Base-by-base conservation (phyloP, 2,113 vertebrate genomes). In the Galemys pyrenaicus region DNA sequence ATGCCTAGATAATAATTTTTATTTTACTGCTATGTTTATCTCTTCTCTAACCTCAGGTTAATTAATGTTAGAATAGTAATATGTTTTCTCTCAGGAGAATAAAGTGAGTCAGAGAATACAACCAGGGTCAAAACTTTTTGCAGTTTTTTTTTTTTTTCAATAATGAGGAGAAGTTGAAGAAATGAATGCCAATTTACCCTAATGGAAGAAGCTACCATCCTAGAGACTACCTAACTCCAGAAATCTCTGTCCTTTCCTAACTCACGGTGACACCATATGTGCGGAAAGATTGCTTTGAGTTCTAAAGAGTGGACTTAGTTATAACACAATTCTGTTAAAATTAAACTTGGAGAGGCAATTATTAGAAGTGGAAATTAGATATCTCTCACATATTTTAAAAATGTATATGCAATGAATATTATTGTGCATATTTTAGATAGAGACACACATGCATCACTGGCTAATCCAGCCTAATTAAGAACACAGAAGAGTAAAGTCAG, bases 1-100 rank as follows among this genome's bases (percentile, higher is more conserved):
- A 94, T 80, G 67, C 15, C 44, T 28, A 70, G 39, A 17, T 74
- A 39, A 85, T 17, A 39, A 35, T 13, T 80, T 92, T 74, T 87
- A 85, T 80, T 92, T 74, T 83, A 85, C 56, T 28, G 26, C 11
- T 44, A 1, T 62, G 17, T 85, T 24, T 84, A 54, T 37, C 13
- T 73, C 58, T 37, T 67, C 17, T 68, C 19, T 56, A 30, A 77
- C 60, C 15, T 30, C 8, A 75, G 51, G 39, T 3, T 22, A 39
- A 60, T 78, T 86, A n/a, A 71, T 81, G 3, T 77, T 77, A 71
- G 5, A 60, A 73, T 37, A 9, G 39, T 71, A 75, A 28, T 70
- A 15, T 19, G 1, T 49, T 11, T 56, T 39, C 19, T 22, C 4
- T 41, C 10, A 46, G 32, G 37, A 54, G 49, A n/a, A 49, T 39